Evolutionary conservation across 2,888 invertebrate species (phyloP), one percentile per base, ranked within the genome.

Genomic region (Saturnia pavonia): DNA sequence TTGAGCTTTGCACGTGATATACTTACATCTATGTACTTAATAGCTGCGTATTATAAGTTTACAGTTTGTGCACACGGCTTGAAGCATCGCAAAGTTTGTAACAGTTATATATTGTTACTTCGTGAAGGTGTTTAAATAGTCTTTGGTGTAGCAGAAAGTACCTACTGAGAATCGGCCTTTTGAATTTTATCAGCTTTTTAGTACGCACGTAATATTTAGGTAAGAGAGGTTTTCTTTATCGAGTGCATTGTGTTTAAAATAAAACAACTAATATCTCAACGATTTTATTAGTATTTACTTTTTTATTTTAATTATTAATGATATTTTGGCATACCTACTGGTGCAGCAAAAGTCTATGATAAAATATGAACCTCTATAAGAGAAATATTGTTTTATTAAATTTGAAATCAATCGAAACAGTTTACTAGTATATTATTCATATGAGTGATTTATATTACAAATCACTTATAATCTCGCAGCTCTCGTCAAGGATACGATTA

Each of bases 1-100:
- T 66, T 67, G 66, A 66, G 51, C 34, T 25, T 63, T 91, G 91
- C 84, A 93, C 93, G 93, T 94, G 93, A 85, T 90, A 87, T 89
- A 91, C 92, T 92, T 93, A 92, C 65, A n/a, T 65, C 65, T 68
- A 68, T 68, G 27, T 68, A 68, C 51, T 45, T 34, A 48, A 48
- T 48, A 51, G 45, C 48, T 51, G 65, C 51, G 66, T 66, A 54
- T 54, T 42, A 69, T 75, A 80, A 82, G 83, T 85, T 86, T 78
- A 80, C 83, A 85, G 82, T 83, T 82, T 82, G 85, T 82, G 85
- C 84, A 82, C 82, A 83, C 84, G 79, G 82, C 66, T 42, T 25
- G 54, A 42, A 51, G 70, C 54, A 65, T 63, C 66, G 67, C 67
- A 54, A 70, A 80, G 74, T 80, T 80, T 65, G 65, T 40, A 48